phyloP scores from a whole-genome alignment of 2,797 vertebrate genomes.

The Melopsittacus undulatus region DNA sequence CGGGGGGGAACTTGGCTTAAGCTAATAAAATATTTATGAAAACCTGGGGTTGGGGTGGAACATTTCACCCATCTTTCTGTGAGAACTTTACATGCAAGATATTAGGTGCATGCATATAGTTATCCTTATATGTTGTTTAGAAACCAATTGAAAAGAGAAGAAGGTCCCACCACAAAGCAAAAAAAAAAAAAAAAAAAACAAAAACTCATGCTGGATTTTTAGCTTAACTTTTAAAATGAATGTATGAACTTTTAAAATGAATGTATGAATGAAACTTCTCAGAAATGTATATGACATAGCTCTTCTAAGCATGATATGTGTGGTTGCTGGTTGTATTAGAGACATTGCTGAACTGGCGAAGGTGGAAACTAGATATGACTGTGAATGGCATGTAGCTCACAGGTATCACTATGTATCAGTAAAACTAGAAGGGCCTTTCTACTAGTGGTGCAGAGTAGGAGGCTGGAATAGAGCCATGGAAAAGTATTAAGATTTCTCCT shows the following conservation, averaged over 20 bases:
- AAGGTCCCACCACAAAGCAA: accelerated
- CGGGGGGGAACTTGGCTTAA: neutral
- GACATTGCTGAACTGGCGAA: neutral
- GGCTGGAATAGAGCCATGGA: neutral
- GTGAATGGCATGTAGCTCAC: neutral
- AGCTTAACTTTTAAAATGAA: neutral
- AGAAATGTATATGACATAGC: accelerated
- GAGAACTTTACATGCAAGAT: accelerated
- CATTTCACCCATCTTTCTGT: neutral
- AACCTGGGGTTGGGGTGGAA: neutral
- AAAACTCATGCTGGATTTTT: neutral
- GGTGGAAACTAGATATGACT: neutral
- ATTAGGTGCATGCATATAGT: neutral
- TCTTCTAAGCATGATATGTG: neutral
- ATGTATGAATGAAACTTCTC: neutral
- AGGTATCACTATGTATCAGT: neutral
- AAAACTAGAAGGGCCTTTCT: neutral
- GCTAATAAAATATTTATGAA: neutral
- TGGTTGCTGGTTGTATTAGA: neutral
- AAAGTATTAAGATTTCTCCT: neutral
- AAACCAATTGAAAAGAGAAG: neutral
- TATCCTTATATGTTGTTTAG: neutral
- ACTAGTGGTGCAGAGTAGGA: neutral
- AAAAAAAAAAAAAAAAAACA: neutral
- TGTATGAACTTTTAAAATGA: too few relatives aligned